Base-by-base conservation (phyloP, 1,140 invertebrate species). In the Cryptotermes secundus region DNA sequence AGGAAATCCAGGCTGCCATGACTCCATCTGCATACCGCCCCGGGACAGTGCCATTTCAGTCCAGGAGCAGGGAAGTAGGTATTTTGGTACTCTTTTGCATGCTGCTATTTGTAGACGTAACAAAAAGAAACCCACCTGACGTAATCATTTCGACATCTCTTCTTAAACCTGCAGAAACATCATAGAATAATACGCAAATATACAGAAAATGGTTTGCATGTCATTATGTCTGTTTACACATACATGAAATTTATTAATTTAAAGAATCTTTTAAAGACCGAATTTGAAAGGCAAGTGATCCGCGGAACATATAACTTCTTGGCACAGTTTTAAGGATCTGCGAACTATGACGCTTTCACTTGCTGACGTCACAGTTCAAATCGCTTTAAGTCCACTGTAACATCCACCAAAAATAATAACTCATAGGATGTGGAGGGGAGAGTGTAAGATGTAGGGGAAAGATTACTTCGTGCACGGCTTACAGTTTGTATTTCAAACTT, bases 41-140 rank as follows among this genome's bases (percentile, higher is more conserved):
- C 59, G 26, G 59, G 59, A 72, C 59, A 72, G 59, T 72, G 59
- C 59, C 59, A 72, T 72, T 72, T 72, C 26, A 72, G 59, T 72
- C 59, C 59, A 72, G 59, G n/a, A 31, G n/a, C 59, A 72, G 59
- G 59, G 59, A 72, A 14, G 59, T n/a, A 26, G 59, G 59, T 72
- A 72, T 72, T 72, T 72, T 16, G n/a, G 59, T 72, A 72, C 26
- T n/a, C 0, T n/a, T 31, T 72, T 72, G 59, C 59, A 31, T 31
- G 59, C 59, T 72, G 59, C 59, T 72, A 72, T 72, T 72, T 72
- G 7, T 72, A 72, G 59, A 31, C 31, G 14, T 72, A 72, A 72
- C 59, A n/a, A 72, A 72, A 72, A 72, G 14, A 49, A 49, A 31
- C 4, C 14, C n/a, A n/a, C n/a, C 26, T 72, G 59, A 72, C 59